Evolutionary conservation across 2,113 vertebrate species (phyloP).

Genomic region (Nestor notabilis): DNA sequence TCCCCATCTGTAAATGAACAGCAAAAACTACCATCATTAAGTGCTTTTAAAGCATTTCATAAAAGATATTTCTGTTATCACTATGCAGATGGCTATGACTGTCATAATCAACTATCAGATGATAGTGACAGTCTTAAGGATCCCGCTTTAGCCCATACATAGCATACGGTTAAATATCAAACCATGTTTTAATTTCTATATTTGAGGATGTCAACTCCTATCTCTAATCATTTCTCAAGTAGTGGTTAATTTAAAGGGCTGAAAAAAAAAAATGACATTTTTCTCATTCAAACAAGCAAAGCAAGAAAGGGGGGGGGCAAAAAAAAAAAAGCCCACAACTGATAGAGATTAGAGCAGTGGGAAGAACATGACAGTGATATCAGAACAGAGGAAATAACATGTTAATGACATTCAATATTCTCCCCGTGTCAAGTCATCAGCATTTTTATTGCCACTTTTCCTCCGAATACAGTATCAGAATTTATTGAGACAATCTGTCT

Average conservation of each 20-base stretch:
- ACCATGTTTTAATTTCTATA: slow-evolving; percentile 49
- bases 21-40: neutral
- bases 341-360: slow-evolving; percentile 63
- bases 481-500: slow-evolving; percentile 87
- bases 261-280: slow-evolving; percentile 56
- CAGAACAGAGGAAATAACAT: slow-evolving; percentile 78
- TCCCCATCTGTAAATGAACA: neutral
- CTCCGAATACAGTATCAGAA: slow-evolving; percentile 82
- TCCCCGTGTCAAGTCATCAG: slow-evolving; percentile 78
- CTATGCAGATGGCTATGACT: slow-evolving; percentile 6
- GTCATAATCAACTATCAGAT: neutral
- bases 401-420: slow-evolving; percentile 84
- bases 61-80: neutral
- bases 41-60: neutral
- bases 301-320: neutral
- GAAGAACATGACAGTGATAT: slow-evolving; percentile 75
- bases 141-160: neutral
- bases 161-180: slow-evolving; percentile 30
- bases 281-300: slow-evolving; percentile 60
- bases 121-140: slow-evolving; percentile 1
- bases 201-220: slow-evolving; percentile 43
- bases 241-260: slow-evolving; percentile 64
- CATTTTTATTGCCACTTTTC: slow-evolving; percentile 84
- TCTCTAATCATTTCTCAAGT: slow-evolving; percentile 40
- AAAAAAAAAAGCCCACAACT: neutral